Percentiles rank a stretch among this genome's conserved stretches.
Conservation (phyloP, 2,888 invertebrate genomes). For the Drosophila neonasuta region DNA sequence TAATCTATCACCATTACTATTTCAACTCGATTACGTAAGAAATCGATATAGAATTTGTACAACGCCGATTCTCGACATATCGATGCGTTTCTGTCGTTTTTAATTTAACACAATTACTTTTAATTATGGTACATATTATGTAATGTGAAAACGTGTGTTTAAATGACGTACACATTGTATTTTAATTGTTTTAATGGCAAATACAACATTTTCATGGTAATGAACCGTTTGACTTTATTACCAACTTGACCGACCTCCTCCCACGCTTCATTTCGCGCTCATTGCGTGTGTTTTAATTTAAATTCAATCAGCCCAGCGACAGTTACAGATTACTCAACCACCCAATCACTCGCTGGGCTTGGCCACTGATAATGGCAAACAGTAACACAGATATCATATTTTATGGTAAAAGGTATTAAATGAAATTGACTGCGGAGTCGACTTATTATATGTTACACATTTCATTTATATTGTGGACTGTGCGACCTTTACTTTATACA, state of each 20-base stretch:
- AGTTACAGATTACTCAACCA: constrained; percentile 10
- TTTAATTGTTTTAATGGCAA: constrained; percentile 57
- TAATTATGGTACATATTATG: constrained; percentile 48
- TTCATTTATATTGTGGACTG: neutral
- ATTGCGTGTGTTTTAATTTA: constrained; percentile 23
- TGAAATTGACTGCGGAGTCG: constrained; percentile 3
- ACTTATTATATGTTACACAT: neutral
- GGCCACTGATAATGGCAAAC: constrained; percentile 16
- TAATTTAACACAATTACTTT: constrained; percentile 53
- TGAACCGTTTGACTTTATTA: constrained; percentile 65
- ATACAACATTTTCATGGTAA: constrained; percentile 36
- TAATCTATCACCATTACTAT: neutral
- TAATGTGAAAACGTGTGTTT: constrained; percentile 39
- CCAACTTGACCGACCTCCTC: constrained; percentile 33
- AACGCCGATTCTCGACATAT: neutral
- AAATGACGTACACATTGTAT: constrained; percentile 48
- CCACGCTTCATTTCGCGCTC: constrained; percentile 6
- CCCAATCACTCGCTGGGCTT: neutral
- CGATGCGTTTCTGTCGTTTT: constrained; percentile 34
- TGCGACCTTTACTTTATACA: neutral
- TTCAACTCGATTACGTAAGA: neutral
- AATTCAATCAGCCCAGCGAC: constrained; percentile 33
- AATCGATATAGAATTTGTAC: constrained; percentile 14
- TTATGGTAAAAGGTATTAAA: neutral
- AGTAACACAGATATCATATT: constrained; percentile 4